Evolutionary conservation across 30 jellyfish, hydroid and myxozoan species (phyloP), one percentile per base, ranked within the genome.

Genomic region (Hydractinia symbiolongicarpus): DNA sequence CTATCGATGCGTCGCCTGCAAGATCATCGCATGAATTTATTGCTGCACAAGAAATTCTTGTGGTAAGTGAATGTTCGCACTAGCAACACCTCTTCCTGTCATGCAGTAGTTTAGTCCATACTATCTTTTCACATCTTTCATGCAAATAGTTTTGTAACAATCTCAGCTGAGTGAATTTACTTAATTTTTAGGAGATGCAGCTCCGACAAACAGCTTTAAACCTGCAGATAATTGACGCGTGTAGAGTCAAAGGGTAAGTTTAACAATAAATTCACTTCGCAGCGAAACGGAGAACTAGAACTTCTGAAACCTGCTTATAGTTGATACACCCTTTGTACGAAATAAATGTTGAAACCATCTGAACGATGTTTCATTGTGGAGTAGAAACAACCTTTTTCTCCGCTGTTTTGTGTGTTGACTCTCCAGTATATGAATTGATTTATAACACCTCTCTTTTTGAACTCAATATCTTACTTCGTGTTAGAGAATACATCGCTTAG

Each of bases 181-280:
- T n/a, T 67, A 67, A 10, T 60, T 56, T 90, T 55, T 88, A 84
- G 55, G 98, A 93, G 50, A 93, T 93, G 98, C 95, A 85, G 54
- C 84, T 40, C 30, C 55, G 90, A 11, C 73, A 73, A n/a, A 81
- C 98, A 1, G 55, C 89, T 10, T 73, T 93, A 51, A 93, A 93
- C 73, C 79, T 93, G 30, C 77, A 84, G 81, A 88, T 93, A 40
- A 67, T 93, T 40, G 98, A 93, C 71, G 94, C 97, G 49, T 93
- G 98, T 66, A 73, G 96, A 17, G 83, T 86, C 20, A 81, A 60
- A 79, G 87, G 94, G 96, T 86, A 79, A 20, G 10, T 52, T 14
- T 2, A 30, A 30, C 44, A 30, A 30, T 30, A 2, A 30, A 30
- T 30, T 30, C 44, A 30, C 44, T 30, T 30, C 44, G 2, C 44